Evolutionary conservation across 2,797 vertebrate species (phyloP), one percentile per base, ranked within the genome.

Genomic region (Pipistrellus pygmaeus): DNA sequence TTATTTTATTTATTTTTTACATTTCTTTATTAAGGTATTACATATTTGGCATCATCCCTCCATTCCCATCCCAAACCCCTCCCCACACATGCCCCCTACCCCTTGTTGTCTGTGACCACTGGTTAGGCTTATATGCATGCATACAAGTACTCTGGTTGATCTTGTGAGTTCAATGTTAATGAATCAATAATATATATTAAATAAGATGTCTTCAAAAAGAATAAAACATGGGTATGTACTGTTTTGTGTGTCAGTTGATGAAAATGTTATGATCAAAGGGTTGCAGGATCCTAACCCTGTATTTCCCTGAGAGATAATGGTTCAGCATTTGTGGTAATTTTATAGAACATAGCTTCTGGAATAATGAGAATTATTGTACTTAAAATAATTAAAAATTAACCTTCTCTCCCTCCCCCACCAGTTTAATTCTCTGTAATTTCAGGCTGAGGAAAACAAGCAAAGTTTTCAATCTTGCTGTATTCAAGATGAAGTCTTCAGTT

Each of bases 331-430:
- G 21, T 62, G 44, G 60, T 72, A 55, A 75, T 57, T 60, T 78
- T 60, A 91, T 0, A 91, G 88, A 57, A 69, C 5, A n/a, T 72
- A 76, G 71, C n/a, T 76, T 68, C 71, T 14, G 86, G 0, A 86
- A 77, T 80, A 85, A 76, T 41, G 35, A 92, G 62, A 85, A 82
- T 77, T 75, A 77, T 25, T 69, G 15, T 81, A 85, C 20, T 83
- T 84, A 38, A 48, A 64, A 64, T 41, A 82, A 92, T 85, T 80
- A 88, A 85, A 93, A 21, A 64, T 55, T 90, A 91, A 95, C 51
- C 27, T 25, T 27, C 32, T 66, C 8, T 3, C 14, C 17, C 3
- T 8, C 3, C 14, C 18, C 8, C 1, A 76, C 20, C 27, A 93
- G 66, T 85, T 62, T 83, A 82, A 77, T 57, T 44, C 72, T 80